Evolutionary conservation across 2,113 vertebrate genomes (phyloP), one percentile per base, ranked within the genome.

Genomic region (Tricholaema leucomelas): DNA sequence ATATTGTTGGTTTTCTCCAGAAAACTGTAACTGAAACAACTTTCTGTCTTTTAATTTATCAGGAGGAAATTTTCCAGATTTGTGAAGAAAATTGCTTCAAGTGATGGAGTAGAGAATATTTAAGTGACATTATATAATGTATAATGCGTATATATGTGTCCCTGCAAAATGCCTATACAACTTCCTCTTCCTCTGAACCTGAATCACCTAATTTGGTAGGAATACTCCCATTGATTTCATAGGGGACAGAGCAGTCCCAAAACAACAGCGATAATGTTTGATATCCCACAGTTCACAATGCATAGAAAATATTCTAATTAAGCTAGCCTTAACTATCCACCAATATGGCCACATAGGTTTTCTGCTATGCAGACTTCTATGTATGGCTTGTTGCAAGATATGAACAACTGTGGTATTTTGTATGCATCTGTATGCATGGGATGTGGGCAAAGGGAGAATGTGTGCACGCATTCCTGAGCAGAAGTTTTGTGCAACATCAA

Each of bases 61-160:
- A 93, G 76, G 86, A 94, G 71, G 46, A 90, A 93, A 64, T 89
- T 95, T 50, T 85, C 40, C 66, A 71, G 59, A 83, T 92, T 91
- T 92, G 71, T 85, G 74, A 89, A 85, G 36, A 82, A 87, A 92
- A 88, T 55, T 79, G 7, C 36, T 91, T 93, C 40, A 74, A 94
- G 61, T 77, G 65, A 55, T 71, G 50, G 70, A 78, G 44, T 36
- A 79, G 5, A 7, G 58, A 91, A 78, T 84, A 75, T 80, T 85
- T 83, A 79, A 81, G 52, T 71, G 60, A 77, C 75, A 89, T 87
- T 94, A 94, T 87, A 70, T 72, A 80, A 25, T 50, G 15, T 21
- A 82, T 16, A 77, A 82, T 11, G 8, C 46, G 36, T 82, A 30
- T 59, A n/a, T 81, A 4, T 30, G 12, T 60, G 44, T 9, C 58